phyloP scores from a whole-genome alignment of 1,140 invertebrate species.

The Anthonomus grandis region DNA sequence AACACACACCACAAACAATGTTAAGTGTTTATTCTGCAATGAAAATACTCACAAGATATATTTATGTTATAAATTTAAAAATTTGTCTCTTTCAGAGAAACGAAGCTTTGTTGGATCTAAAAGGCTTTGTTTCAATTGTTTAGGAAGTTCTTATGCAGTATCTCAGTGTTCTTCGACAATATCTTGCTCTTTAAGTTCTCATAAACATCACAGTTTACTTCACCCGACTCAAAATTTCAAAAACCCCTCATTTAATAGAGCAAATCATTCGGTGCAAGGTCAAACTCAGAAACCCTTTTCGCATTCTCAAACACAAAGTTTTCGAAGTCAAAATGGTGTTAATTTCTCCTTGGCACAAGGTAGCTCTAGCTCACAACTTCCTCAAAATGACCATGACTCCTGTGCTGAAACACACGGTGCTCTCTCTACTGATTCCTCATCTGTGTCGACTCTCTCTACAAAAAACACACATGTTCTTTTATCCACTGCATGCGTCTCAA shows the following conservation, averaged over 20 bases:
- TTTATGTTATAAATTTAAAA: neutral
- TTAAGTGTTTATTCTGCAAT: slow-evolving; percentile 12
- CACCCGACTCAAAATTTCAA: too few species aligned
- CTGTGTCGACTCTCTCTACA: neutral
- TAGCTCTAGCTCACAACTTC: too few species aligned
- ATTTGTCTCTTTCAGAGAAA: neutral
- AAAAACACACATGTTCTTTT: neutral
- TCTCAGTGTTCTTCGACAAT: slow-evolving; percentile 7
- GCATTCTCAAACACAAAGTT: too few species aligned
- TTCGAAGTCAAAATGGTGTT: too few species aligned
- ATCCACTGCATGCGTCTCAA: neutral
- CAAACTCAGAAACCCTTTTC: too few species aligned
- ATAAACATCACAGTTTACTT: slow-evolving; percentile 12
- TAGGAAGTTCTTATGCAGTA: slow-evolving; percentile 5
- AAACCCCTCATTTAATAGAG: neutral
- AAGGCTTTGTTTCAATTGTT: slow-evolving; percentile 18
- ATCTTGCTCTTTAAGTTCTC: slow-evolving; percentile 5
- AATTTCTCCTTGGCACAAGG: too few species aligned
- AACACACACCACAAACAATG: too few species aligned
- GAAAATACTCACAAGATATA: slow-evolving; percentile 8
- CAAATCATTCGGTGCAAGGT: neutral
- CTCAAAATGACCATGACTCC: neutral
- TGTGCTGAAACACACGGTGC: neutral
- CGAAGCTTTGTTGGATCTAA: slow-evolving; percentile 4
- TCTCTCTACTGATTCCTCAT: neutral